A percentile compares a stretch with the other conserved stretches of the same genome.
These are phyloP conservation scores for Nixonia krombeini DNA, from an alignment of 1,140 invertebrate genomes.

Conservation along the genomic window DNA sequence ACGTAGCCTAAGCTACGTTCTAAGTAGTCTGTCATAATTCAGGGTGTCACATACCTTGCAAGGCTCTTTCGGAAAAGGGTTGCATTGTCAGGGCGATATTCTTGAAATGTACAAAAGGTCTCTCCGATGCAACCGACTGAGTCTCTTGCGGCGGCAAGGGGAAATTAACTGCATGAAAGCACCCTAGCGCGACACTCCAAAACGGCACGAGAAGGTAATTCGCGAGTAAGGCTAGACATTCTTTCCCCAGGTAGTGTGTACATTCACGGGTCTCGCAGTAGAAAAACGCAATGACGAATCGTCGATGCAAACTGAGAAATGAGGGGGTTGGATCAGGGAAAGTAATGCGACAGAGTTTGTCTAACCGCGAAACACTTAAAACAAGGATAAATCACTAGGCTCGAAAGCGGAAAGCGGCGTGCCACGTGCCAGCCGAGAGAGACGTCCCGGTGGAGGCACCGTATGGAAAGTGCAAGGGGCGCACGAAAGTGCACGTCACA, in stretches of 20 bases:
- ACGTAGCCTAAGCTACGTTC: no score
- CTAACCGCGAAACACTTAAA: neutral
- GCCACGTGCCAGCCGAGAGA: constrained; percentile 36
- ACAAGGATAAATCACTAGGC: neutral
- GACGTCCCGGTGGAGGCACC: constrained; percentile 8
- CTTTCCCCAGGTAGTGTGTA: neutral
- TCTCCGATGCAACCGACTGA: constrained; percentile 1
- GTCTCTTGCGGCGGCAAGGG: neutral
- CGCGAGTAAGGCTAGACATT: neutral
- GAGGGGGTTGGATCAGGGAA: constrained; percentile 2
- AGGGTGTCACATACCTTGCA: constrained; percentile 1
- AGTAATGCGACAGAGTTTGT: neutral
- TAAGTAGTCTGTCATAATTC: no score
- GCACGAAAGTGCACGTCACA: constrained; percentile 11
- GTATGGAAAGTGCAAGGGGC: constrained; percentile 17
- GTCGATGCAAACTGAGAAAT: no score
- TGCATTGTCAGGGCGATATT: constrained; percentile 1
- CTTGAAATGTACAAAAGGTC: constrained; percentile 4
- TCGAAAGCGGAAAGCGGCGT: constrained; percentile 3
- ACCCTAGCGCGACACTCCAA: neutral
- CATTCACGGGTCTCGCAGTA: no score
- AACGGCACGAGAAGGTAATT: neutral
- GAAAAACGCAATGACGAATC: no score
- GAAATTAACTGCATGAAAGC: constrained; percentile 3
- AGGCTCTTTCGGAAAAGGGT: constrained; percentile 6